Conservation (phyloP, 2,113 vertebrate genomes). For the Trachemys scripta region DNA sequence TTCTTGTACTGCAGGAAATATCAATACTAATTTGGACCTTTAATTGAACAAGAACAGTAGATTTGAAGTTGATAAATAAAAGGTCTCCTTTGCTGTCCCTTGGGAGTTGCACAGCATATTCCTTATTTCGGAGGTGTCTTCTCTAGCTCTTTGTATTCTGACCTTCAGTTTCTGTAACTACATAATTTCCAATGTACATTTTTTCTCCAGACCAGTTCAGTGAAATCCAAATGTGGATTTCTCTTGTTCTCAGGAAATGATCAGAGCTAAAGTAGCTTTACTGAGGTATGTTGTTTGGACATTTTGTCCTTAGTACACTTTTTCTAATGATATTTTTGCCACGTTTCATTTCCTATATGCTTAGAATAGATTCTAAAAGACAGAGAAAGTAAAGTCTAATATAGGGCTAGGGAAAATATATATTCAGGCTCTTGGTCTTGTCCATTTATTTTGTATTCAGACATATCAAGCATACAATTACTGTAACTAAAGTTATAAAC, state of each 20-base stretch:
- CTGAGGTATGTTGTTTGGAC: neutral
- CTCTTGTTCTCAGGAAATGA: constrained; percentile 3
- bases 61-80: constrained; percentile 72
- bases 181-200: constrained; percentile 15
- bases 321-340: neutral
- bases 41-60: constrained; percentile 65
- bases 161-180: constrained; percentile 42
- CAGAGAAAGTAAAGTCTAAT: neutral
- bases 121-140: constrained; percentile 65
- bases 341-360: neutral
- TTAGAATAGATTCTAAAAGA: constrained; percentile 4
- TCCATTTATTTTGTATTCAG: constrained; percentile 82
- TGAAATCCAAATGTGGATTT: constrained; percentile 2
- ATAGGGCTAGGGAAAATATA: neutral
- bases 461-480: constrained; percentile 83
- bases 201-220: constrained; percentile 10
- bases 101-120: constrained; percentile 39
- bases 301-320: neutral
- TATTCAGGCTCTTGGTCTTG: constrained; percentile 24
- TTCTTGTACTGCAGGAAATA: constrained; percentile 56
- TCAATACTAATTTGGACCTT: constrained; percentile 70
- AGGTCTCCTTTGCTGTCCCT: constrained; percentile 52
- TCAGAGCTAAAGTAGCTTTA: neutral
- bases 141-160: constrained; percentile 43
- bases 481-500: constrained; percentile 81